A percentile compares a stretch with the other conserved stretches of the same genome.
phyloP scores from a whole-genome alignment of 2,797 vertebrate genomes.

The Sebastes matsubarae region DNA sequence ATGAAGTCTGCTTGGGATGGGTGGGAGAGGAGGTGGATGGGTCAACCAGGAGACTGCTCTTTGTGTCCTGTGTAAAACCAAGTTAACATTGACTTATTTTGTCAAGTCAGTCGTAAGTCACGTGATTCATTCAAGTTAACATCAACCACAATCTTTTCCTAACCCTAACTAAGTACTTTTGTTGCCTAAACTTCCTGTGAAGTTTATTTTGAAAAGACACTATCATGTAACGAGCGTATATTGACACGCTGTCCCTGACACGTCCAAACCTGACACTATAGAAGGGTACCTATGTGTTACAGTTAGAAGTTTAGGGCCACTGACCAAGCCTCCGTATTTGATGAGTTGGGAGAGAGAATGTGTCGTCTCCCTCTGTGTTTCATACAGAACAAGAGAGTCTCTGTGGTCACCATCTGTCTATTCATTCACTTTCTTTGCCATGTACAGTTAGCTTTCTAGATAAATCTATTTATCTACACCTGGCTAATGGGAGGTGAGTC shows the following conservation, averaged over 20 bases:
- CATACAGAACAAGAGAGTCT: not conserved
- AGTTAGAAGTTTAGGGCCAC: too few relatives aligned
- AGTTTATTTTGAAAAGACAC: not conserved
- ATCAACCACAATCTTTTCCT: not conserved
- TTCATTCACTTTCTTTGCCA: not conserved
- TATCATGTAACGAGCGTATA: not conserved
- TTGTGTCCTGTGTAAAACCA: not conserved
- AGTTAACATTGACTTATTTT: not conserved
- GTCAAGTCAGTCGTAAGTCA: not conserved
- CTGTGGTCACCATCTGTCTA: not conserved
- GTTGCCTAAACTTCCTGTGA: not conserved
- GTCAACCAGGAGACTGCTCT: not conserved
- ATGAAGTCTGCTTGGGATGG: not conserved
- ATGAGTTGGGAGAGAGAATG: too few relatives aligned
- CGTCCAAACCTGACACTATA: not conserved
- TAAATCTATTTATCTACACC: conserved; percentile 1
- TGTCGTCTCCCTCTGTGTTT: not conserved
- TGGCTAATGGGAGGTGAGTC: conserved; percentile 8
- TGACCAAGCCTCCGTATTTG: too few relatives aligned
- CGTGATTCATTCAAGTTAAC: not conserved
- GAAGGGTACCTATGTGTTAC: not conserved
- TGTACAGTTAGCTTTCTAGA: not conserved
- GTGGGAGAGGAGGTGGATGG: too few relatives aligned
- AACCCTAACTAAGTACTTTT: not conserved
- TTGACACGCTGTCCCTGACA: not conserved